Conservation (phyloP, 2,113 vertebrate species). For the Salvator merianae region DNA sequence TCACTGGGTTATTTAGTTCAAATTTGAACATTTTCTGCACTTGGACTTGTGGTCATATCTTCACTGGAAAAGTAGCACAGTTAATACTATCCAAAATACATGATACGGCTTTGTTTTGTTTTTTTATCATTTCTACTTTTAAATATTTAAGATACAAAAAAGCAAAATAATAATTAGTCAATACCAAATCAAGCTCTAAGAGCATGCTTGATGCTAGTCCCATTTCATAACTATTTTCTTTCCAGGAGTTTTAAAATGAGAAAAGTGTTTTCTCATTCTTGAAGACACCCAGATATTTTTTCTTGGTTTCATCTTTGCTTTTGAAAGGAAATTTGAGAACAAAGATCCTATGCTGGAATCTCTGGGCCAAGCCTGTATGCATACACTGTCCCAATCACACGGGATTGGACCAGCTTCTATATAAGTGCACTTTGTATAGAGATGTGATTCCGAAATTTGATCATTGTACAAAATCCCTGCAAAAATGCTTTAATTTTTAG, state of each 20-base stretch:
- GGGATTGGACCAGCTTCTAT: too few relatives aligned
- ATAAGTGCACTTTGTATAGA: neutral
- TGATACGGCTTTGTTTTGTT: neutral
- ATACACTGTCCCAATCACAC: neutral
- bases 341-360: neutral
- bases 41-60: neutral
- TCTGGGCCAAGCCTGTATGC: neutral
- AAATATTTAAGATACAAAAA: too few relatives aligned
- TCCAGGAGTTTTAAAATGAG: too few relatives aligned
- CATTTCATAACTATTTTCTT: too few relatives aligned
- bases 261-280: too few relatives aligned
- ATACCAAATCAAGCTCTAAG: too few relatives aligned
- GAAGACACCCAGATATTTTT: too few relatives aligned
- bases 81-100: neutral
- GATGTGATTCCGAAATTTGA: neutral
- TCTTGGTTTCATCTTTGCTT: neutral
- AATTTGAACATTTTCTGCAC: neutral
- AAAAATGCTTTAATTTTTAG: fast-evolving
- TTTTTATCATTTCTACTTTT: too few relatives aligned
- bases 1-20: too few relatives aligned
- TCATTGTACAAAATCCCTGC: neutral
- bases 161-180: too few relatives aligned
- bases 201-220: too few relatives aligned
- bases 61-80: neutral
- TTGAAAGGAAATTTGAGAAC: neutral